phyloP scores from a whole-genome alignment of 2,888 invertebrate genomes.

The Tetanocera ferruginea region DNA sequence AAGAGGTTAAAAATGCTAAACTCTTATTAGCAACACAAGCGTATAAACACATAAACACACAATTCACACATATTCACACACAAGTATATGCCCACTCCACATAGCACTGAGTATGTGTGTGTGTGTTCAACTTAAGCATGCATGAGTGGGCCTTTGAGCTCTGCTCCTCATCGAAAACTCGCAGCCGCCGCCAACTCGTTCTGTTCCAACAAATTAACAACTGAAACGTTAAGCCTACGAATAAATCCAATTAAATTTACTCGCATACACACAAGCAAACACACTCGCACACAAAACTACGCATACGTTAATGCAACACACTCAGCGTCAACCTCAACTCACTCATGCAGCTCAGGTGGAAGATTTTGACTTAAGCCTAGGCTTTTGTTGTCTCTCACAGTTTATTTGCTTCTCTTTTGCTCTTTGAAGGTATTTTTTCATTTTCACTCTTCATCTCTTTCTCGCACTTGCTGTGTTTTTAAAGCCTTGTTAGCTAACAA shows the following conservation, averaged over 20 bases:
- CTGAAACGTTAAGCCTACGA: constrained; percentile 25
- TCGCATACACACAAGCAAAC: constrained; percentile 18
- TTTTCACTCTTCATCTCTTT: not conserved
- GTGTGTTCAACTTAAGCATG: constrained; percentile 3
- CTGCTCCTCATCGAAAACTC: not conserved
- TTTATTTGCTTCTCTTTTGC: not conserved
- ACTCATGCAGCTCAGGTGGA: constrained; percentile 30
- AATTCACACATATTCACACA: not conserved
- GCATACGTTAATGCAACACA: not conserved
- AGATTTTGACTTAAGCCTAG: constrained; percentile 7
- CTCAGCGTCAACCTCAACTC: not conserved
- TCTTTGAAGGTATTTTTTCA: too few relatives aligned
- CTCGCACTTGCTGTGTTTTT: not conserved
- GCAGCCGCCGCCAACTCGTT: not conserved
- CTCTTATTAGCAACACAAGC: constrained; percentile 4
- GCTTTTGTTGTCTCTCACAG: constrained; percentile 7
- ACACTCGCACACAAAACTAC: not conserved
- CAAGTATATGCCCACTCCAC: not conserved
- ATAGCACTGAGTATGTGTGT: not conserved
- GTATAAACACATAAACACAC: not conserved
- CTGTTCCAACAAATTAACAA: constrained; percentile 20
- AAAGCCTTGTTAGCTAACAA: not conserved
- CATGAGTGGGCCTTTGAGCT: constrained; percentile 27
- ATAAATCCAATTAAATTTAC: constrained; percentile 45
- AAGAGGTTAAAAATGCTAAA: constrained; percentile 10